These are phyloP conservation scores for Proteles cristata DNA, from an alignment of 2,113 vertebrate genomes.

Conservation along the genomic window DNA sequence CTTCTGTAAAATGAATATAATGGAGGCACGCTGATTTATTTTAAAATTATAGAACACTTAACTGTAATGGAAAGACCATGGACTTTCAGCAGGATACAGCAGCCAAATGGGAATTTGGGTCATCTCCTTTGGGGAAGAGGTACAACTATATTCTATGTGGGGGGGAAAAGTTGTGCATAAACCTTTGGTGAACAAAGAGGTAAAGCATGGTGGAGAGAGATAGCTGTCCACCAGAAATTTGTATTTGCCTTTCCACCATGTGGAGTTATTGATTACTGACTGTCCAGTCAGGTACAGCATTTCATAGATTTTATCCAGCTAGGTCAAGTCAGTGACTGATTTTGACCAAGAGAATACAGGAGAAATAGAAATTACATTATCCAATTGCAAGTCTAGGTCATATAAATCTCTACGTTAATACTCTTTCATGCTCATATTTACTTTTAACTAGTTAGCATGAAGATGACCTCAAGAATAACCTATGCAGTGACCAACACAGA, in stretches of 20 bases:
- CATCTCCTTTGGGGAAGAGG: background rate
- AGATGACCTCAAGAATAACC: too few species aligned
- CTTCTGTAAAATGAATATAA: background rate
- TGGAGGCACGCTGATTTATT: background rate
- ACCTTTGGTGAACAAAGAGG: background rate
- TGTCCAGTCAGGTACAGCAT: background rate
- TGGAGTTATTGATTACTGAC: background rate
- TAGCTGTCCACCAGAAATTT: background rate
- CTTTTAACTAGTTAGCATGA: background rate
- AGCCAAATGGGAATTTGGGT: too few species aligned
- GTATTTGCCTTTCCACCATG: background rate
- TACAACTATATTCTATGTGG: background rate
- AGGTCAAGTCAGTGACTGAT: background rate
- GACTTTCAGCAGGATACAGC: background rate
- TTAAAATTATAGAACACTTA: background rate
- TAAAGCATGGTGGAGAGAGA: background rate
- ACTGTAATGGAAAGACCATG: background rate
- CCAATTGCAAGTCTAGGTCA: background rate
- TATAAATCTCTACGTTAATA: background rate
- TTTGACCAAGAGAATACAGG: background rate
- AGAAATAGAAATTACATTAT: background rate
- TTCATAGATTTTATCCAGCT: background rate
- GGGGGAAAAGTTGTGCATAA: background rate
- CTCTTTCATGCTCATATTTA: background rate
- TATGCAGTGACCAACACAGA: background rate